Evolutionary conservation across 2,797 vertebrate genomes (phyloP).

Genomic region (Pipistrellus pipistrellus): DNA sequence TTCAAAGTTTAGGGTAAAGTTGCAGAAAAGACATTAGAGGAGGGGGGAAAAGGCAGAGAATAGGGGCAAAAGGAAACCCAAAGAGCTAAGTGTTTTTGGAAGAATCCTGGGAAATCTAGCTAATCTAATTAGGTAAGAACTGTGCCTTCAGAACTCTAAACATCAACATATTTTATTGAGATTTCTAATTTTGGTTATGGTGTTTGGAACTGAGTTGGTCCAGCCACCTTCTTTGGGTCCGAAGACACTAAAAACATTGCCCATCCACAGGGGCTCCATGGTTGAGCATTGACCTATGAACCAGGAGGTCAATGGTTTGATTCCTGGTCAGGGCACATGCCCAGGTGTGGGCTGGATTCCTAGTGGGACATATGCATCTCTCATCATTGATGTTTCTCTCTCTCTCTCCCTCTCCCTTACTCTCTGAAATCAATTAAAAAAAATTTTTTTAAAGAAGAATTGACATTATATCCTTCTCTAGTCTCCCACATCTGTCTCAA

Average conservation of each 20-base stretch:
- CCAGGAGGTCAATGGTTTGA: no score
- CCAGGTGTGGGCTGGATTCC: no score
- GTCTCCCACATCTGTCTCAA: background rate
- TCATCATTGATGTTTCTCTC: no score
- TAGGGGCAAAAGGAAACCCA: background rate
- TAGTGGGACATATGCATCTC: no score
- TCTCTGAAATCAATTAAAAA: no score
- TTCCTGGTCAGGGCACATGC: no score
- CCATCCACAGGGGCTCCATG: no score
- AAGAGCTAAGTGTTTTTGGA: slow-evolving; percentile 10
- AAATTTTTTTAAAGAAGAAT: no score
- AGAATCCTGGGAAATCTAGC: background rate
- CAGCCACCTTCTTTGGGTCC: background rate
- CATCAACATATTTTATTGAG: background rate
- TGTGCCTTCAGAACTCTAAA: slow-evolving; percentile 28
- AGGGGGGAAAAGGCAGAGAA: background rate
- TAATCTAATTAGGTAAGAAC: background rate
- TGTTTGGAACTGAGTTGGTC: background rate
- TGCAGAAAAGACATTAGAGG: background rate
- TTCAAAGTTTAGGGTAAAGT: slow-evolving; percentile 43
- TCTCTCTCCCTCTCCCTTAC: no score
- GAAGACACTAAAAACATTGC: slow-evolving; percentile 30
- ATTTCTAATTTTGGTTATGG: slow-evolving; percentile 43
- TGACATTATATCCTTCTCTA: background rate
- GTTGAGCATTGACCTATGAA: no score